phyloP scores from a whole-genome alignment of 2,888 invertebrate species.

The Pegoplata infirma region DNA sequence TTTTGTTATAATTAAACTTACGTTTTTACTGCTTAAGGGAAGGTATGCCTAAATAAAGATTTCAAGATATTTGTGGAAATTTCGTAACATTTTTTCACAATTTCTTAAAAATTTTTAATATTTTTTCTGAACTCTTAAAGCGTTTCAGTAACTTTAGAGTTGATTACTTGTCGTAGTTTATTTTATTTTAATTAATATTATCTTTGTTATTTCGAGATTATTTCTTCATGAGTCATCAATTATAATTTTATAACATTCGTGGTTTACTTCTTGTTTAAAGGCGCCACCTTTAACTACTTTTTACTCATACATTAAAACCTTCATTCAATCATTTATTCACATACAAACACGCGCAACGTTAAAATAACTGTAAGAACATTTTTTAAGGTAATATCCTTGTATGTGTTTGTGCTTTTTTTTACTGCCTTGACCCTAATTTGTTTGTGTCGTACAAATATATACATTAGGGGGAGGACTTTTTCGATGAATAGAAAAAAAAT shows the following conservation, averaged over 20 bases:
- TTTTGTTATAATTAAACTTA: not conserved
- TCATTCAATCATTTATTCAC: too few relatives aligned
- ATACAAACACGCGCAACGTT: not conserved
- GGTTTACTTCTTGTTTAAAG: not conserved
- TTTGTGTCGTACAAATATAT: slow-evolving; percentile 29
- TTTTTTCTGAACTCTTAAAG: too few relatives aligned
- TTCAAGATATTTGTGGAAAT: too few relatives aligned
- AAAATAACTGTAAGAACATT: not conserved
- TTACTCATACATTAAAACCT: not conserved
- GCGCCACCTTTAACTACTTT: slow-evolving; percentile 34
- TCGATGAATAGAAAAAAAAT: too few relatives aligned
- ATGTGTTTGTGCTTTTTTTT: slow-evolving; percentile 26
- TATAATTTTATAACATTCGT: slow-evolving; percentile 33
- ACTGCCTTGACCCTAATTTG: slow-evolving; percentile 61
- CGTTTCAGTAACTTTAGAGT: too few relatives aligned
- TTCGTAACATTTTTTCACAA: too few relatives aligned
- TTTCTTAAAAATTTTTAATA: too few relatives aligned
- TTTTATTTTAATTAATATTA: too few relatives aligned
- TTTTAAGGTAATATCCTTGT: too few relatives aligned
- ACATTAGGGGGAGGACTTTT: too few relatives aligned
- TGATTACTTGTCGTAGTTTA: too few relatives aligned
- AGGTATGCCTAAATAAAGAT: too few relatives aligned
- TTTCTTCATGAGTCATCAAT: slow-evolving; percentile 43
- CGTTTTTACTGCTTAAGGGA: not conserved
- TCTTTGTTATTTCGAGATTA: slow-evolving; percentile 7